Base-by-base conservation (phyloP, 2,888 invertebrate species). In the Drosophila mayaguana region DNA sequence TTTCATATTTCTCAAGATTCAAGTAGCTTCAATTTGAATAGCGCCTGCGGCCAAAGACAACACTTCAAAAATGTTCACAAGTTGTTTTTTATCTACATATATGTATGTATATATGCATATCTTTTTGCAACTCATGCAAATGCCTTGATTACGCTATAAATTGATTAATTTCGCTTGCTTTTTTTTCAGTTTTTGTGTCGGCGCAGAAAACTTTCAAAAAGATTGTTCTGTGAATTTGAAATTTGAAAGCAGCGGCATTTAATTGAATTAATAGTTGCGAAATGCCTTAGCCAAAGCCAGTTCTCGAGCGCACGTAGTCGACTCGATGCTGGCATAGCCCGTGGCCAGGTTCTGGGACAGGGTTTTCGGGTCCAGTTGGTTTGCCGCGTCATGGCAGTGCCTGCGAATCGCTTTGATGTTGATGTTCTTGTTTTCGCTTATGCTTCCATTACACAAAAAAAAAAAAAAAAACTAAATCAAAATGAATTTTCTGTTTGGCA, bases 101-200 rank as follows among this genome's bases (percentile, higher is more conserved):
- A n/a, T n/a, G 20, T 34, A 54, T 32, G 20, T 20, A 32, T 32
- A 59, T 14, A 20, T 42, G 61, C 60, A 34, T 57, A 50, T 40
- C 63, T 72, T 77, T 67, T 55, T 57, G 78, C 78, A 51, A 79
- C 71, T 79, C 79, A 79, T 57, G 79, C 80, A 71, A 79, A 83
- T 79, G 84, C 63, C 72, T 84, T 84, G 84, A 86, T 83, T 86
- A 87, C 74, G 87, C 83, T 77, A 14, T 63, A 79, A 83, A 86
- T 86, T 88, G 89, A 88, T 84, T 83, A 70, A 88, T 78, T 72
- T 61, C 42, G 68, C 51, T 63, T 48, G 59, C 12, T n/a, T 28
- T 54, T 53, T 28, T 43, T 2, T 28, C 5, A 18, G 12, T 18
- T 32, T 18, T 32, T n/a, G 34, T 34, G 28, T 50, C 43, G 34